Evolutionary conservation across 2,113 vertebrate species (phyloP).

Genomic region (Merops nubicus): DNA sequence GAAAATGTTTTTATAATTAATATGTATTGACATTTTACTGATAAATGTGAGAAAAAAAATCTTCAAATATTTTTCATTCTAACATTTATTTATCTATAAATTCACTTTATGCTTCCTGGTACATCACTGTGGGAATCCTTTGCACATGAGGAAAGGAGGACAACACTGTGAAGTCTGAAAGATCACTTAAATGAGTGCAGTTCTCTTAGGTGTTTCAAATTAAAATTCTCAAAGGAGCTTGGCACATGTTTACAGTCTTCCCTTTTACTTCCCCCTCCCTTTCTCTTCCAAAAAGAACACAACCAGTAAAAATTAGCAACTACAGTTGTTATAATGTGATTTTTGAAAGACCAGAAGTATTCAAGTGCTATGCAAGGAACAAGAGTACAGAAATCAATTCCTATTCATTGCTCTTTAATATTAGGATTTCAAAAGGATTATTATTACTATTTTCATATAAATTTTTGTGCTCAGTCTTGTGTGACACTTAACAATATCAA

Average conservation of each 20-base stretch:
- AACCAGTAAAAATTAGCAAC: not conserved
- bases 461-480: not conserved
- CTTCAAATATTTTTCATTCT: not conserved
- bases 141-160: not conserved
- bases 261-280: not conserved
- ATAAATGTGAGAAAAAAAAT: not conserved
- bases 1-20: not conserved
- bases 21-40: not conserved
- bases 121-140: not conserved
- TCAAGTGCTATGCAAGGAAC: not conserved
- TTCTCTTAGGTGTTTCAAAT: not conserved
- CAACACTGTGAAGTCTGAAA: not conserved
- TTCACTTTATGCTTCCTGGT: not conserved
- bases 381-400: not conserved
- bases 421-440: not conserved
- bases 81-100: not conserved
- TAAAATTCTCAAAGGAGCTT: not conserved
- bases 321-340: not conserved
- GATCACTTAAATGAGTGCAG: not conserved
- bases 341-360: not conserved
- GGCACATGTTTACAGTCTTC: not conserved
- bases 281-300: not conserved
- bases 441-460: not conserved
- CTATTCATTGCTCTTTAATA: not conserved
- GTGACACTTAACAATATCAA: not conserved